A percentile compares a stretch with the other conserved stretches of the same genome.
Conservation (phyloP, 2,797 vertebrate genomes). For the Gouania willdenowi region DNA sequence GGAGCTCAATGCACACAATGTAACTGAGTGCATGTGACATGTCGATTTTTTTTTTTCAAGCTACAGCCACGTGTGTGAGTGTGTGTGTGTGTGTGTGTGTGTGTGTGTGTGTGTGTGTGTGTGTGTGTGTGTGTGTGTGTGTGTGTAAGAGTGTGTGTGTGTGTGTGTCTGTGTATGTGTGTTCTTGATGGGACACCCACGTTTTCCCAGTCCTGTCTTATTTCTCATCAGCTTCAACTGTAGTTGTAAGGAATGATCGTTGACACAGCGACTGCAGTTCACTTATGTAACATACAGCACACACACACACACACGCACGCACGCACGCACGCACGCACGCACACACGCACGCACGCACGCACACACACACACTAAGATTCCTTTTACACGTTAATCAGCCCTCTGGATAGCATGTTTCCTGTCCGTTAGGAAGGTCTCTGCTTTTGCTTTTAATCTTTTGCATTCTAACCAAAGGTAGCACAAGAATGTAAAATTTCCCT, state of each 20-base stretch:
- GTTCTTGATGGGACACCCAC: slow-evolving; percentile 15
- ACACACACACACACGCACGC: background rate
- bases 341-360: slow-evolving; percentile 26
- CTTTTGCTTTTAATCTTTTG: background rate
- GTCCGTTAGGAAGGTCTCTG: slow-evolving; percentile 59
- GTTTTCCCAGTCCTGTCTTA: slow-evolving; percentile 24
- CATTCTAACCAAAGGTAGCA: slow-evolving; percentile 9
- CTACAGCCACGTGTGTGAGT: too few relatives aligned
- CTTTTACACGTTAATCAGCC: slow-evolving; percentile 5
- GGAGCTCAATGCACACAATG: background rate
- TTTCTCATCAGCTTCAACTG: slow-evolving; percentile 35
- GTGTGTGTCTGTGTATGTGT: slow-evolving; percentile 1
- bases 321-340: background rate
- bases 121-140: background rate
- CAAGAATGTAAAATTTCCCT: slow-evolving; percentile 59
- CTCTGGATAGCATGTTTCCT: slow-evolving; percentile 11
- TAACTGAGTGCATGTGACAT: background rate
- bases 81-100: too few relatives aligned
- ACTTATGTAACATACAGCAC: background rate
- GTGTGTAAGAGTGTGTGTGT: slow-evolving; percentile 1
- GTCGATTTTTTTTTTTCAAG: too few relatives aligned
- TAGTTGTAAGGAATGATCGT: slow-evolving; percentile 17
- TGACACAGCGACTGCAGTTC: slow-evolving; percentile 10
- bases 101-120: slow-evolving; percentile 1
- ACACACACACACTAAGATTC: slow-evolving; percentile 4